These are phyloP conservation scores for Gasterosteus nipponicus DNA, from an alignment of 2,113 vertebrate genomes.

Conservation along the genomic window DNA sequence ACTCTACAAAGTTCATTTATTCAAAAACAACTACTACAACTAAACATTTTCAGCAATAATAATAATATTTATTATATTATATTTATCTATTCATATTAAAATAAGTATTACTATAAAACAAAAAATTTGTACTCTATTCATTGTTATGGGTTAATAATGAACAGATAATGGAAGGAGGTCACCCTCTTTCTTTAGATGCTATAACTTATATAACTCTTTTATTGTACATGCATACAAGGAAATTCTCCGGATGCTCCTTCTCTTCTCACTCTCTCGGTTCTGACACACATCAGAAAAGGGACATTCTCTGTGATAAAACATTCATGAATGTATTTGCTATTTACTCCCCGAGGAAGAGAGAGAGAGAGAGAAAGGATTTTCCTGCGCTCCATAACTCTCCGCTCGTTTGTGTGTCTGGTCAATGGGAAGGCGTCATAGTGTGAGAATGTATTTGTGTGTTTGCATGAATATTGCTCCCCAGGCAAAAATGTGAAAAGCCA, in stretches of 20 bases:
- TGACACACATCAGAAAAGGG: conserved; percentile 66
- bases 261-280: conserved; percentile 57
- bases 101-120: too few relatives aligned
- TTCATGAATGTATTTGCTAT: conserved; percentile 51
- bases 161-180: not conserved
- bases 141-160: not conserved
- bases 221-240: not conserved
- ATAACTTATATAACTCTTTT: not conserved
- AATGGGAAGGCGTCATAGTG: conserved; percentile 38
- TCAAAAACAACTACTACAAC: too few relatives aligned
- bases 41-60: too few relatives aligned
- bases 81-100: too few relatives aligned
- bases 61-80: too few relatives aligned
- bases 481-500: too few relatives aligned
- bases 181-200: not conserved
- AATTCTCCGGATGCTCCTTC: not conserved
- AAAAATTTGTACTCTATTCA: not conserved
- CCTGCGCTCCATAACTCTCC: conserved; percentile 28
- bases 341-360: not conserved
- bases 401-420: conserved; percentile 51
- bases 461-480: not conserved
- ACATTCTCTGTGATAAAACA: conserved; percentile 64
- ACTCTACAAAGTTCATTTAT: not conserved
- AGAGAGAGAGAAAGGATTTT: conserved; percentile 7
- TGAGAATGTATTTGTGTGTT: conserved; percentile 37